A percentile compares a stretch with the other conserved stretches of the same genome.
Conservation (phyloP, 2,113 vertebrate species). For the Megaceryle torquata region DNA sequence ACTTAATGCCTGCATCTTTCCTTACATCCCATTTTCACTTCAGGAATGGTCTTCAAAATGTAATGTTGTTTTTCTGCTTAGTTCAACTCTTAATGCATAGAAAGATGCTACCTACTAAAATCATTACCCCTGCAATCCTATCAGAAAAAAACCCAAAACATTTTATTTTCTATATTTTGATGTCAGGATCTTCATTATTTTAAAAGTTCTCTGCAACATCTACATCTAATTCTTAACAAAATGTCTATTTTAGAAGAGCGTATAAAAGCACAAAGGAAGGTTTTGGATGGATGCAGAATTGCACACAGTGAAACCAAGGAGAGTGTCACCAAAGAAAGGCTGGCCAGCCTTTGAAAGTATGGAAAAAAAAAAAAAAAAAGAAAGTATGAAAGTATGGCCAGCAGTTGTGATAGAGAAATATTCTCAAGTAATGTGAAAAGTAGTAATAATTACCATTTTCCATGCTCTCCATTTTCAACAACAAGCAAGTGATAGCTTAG, state of each 20-base stretch:
- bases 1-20: neutral
- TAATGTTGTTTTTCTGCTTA: neutral
- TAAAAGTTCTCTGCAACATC: neutral
- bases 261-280: neutral
- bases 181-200: neutral
- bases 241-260: neutral
- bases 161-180: neutral
- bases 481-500: neutral
- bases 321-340: neutral
- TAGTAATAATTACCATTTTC: neutral
- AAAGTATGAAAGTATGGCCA: neutral
- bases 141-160: neutral
- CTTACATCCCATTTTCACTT: neutral
- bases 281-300: neutral
- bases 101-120: neutral
- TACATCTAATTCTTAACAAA: neutral
- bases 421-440: conserved; percentile 7
- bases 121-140: neutral
- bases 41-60: neutral
- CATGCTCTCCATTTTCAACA: neutral
- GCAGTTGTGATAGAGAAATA: conserved; percentile 49
- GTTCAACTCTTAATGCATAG: neutral
- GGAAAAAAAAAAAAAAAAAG: too few relatives aligned
- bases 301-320: neutral
- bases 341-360: neutral